Percentiles rank a stretch among this genome's conserved stretches.
These are phyloP conservation scores for Arrhopalites spinosus DNA, from an alignment of 2,888 invertebrate species.

Conservation along the genomic window DNA sequence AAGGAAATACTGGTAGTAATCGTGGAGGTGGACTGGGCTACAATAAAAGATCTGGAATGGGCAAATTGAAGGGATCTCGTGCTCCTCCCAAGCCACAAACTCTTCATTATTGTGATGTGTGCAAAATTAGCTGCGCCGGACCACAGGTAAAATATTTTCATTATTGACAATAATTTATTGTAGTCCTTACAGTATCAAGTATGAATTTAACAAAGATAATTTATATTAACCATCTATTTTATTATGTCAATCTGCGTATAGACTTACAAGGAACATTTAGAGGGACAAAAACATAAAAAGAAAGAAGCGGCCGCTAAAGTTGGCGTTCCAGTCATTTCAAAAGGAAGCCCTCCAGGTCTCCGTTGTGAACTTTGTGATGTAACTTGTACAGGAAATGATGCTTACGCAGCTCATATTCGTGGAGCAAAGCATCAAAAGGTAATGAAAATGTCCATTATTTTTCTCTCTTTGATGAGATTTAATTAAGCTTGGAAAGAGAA, in stretches of 20 bases:
- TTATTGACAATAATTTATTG: too few relatives aligned
- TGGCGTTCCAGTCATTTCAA: slow-evolving; percentile 66
- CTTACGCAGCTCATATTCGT: slow-evolving; percentile 96
- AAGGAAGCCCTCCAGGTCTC: slow-evolving; percentile 62
- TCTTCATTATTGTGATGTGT: slow-evolving; percentile 97
- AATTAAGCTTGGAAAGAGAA: too few relatives aligned
- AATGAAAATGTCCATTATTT: neutral
- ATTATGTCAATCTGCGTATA: slow-evolving; percentile 57
- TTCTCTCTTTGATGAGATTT: too few relatives aligned
- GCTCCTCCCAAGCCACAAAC: slow-evolving; percentile 83
- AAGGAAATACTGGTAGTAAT: slow-evolving; percentile 68
- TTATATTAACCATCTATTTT: neutral
- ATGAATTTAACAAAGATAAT: neutral
- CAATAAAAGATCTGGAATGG: slow-evolving; percentile 41
- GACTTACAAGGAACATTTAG: slow-evolving; percentile 94
- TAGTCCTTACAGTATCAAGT: neutral
- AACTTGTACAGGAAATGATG: slow-evolving; percentile 97
- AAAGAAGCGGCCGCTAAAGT: slow-evolving; percentile 86
- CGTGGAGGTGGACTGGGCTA: slow-evolving; percentile 60
- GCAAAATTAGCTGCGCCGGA: slow-evolving; percentile 96
- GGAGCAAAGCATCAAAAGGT: slow-evolving; percentile 99
- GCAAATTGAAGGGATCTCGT: slow-evolving; percentile 49
- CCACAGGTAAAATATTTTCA: too few relatives aligned
- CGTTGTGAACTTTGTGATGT: slow-evolving; percentile 98
- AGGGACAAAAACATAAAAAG: slow-evolving; percentile 99